Evolutionary conservation across 2,888 invertebrate species (phyloP).

Genomic region (Marasmarcha lunaedactyla): DNA sequence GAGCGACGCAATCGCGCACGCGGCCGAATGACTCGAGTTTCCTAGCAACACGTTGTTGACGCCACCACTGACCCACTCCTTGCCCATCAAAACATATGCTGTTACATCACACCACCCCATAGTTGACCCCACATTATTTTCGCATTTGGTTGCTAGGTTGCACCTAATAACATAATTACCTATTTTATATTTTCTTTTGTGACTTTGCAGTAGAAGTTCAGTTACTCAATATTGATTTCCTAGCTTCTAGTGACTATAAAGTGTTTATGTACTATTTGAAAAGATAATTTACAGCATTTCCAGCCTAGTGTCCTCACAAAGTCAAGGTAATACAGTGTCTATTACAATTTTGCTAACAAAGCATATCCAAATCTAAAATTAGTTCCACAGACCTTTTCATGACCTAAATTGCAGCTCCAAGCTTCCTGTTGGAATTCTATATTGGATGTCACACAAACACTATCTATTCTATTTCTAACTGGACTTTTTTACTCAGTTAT

Average conservation of each 20-base stretch:
- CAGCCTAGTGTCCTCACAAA: too few relatives aligned
- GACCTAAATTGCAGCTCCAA: slow-evolving; percentile 43
- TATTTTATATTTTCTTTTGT: neutral
- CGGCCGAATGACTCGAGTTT: slow-evolving; percentile 41
- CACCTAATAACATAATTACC: neutral
- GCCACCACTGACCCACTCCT: slow-evolving; percentile 48
- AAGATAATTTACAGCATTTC: too few relatives aligned
- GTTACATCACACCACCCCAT: slow-evolving; percentile 65
- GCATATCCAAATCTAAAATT: slow-evolving; percentile 24
- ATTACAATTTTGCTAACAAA: too few relatives aligned
- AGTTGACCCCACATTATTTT: slow-evolving; percentile 14
- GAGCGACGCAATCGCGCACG: slow-evolving; percentile 37
- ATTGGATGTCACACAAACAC: slow-evolving; percentile 35
- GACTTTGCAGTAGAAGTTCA: too few relatives aligned
- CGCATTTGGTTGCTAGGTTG: slow-evolving; percentile 15
- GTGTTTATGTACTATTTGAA: too few relatives aligned
- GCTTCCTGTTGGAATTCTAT: slow-evolving; percentile 49
- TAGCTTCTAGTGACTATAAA: too few relatives aligned
- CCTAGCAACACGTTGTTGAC: slow-evolving; percentile 69
- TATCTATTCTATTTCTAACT: slow-evolving; percentile 15
- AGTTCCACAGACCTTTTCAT: slow-evolving; percentile 38
- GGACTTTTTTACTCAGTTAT: slow-evolving; percentile 40
- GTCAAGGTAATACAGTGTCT: too few relatives aligned
- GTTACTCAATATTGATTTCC: too few relatives aligned
- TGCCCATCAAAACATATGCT: slow-evolving; percentile 63